Percentiles rank a stretch among this genome's conserved stretches.
Evolutionary conservation across 2,797 vertebrate species (phyloP).

Genomic region (Gymnoscopelus microlampas): DNA sequence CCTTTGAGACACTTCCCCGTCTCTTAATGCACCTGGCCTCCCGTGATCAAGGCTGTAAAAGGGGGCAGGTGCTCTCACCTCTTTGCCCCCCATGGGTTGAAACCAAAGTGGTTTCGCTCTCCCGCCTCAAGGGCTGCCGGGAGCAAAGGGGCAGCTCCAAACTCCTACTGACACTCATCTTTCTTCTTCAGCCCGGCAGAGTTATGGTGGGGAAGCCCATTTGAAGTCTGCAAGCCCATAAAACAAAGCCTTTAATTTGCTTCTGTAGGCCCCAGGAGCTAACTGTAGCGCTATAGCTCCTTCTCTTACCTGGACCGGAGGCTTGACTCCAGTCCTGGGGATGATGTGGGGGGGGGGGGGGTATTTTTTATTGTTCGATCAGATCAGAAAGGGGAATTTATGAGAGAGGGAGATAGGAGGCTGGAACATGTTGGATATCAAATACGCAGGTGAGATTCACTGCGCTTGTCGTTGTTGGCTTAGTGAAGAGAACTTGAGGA

Average conservation of each 20-base stretch:
- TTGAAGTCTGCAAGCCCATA: slow-evolving; percentile 63
- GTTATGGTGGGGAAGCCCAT: slow-evolving; percentile 61
- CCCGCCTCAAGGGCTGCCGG: slow-evolving; percentile 42
- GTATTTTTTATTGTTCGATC: slow-evolving; percentile 52
- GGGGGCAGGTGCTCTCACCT: slow-evolving; percentile 59
- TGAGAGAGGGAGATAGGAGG: slow-evolving; percentile 30
- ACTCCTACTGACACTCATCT: slow-evolving; percentile 38
- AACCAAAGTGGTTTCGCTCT: slow-evolving; percentile 41
- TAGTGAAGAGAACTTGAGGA: slow-evolving; percentile 39
- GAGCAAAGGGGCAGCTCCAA: slow-evolving; percentile 27
- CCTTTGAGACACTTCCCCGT: slow-evolving; percentile 40
- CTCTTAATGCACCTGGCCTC: slow-evolving; percentile 61
- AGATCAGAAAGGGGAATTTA: slow-evolving; percentile 59
- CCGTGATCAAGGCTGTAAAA: slow-evolving; percentile 52
- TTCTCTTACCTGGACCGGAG: slow-evolving; percentile 43
- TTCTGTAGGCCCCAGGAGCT: slow-evolving; percentile 56
- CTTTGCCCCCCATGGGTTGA: slow-evolving; percentile 39
- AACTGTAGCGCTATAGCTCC: slow-evolving; percentile 35
- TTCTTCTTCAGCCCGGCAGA: slow-evolving; percentile 29
- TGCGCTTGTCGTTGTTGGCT: slow-evolving; percentile 41
- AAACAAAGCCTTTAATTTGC: slow-evolving; percentile 73
- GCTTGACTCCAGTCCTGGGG: slow-evolving; percentile 48
- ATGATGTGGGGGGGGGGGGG: slow-evolving; percentile 13
- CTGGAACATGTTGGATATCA: slow-evolving; percentile 50
- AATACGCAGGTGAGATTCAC: slow-evolving; percentile 59